phyloP scores from a whole-genome alignment of 2,113 vertebrate genomes.

The Ophthalmolycus amberensis region DNA sequence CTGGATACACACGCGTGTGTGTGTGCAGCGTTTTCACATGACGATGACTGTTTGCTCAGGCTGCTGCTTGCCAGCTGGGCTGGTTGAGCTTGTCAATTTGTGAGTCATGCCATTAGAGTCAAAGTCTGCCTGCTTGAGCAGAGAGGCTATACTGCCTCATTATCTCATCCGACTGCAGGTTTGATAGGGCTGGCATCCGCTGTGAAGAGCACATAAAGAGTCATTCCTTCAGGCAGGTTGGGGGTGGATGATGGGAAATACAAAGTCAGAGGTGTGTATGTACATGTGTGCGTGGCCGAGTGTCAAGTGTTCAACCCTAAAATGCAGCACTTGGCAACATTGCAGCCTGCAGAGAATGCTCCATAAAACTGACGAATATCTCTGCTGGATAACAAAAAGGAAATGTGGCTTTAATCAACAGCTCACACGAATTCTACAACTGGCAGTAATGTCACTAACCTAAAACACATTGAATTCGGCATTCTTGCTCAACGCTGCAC shows the following conservation, averaged over 20 bases:
- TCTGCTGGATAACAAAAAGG: conserved; percentile 60
- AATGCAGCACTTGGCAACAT: conserved; percentile 51
- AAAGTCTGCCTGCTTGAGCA: conserved; percentile 16
- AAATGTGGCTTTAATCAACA: conserved; percentile 72
- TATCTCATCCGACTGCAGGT: conserved; percentile 35
- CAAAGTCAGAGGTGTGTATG: conserved; percentile 41
- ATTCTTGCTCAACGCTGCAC: conserved; percentile 44
- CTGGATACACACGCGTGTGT: conserved; percentile 33
- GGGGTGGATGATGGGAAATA: conserved; percentile 52
- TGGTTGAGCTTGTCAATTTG: conserved; percentile 45
- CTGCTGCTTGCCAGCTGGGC: conserved; percentile 71
- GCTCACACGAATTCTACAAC: conserved; percentile 63
- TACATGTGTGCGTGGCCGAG: conserved; percentile 8
- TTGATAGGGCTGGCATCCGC: conserved; percentile 31
- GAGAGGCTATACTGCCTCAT: conserved; percentile 17
- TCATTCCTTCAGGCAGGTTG: conserved; percentile 36
- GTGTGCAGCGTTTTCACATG: conserved; percentile 44
- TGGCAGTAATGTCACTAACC: conserved; percentile 64
- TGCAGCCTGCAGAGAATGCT: conserved; percentile 66
- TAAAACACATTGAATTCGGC: conserved; percentile 72
- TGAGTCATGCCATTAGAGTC: conserved; percentile 63
- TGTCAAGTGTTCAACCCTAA: conserved; percentile 58
- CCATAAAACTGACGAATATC: conserved; percentile 70
- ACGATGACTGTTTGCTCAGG: conserved; percentile 65
- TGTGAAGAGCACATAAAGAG: conserved; percentile 18